Evolutionary conservation across 2,888 invertebrate genomes (phyloP), one percentile per base, ranked within the genome.

Genomic region (Cataglyphis altisquamis): DNA sequence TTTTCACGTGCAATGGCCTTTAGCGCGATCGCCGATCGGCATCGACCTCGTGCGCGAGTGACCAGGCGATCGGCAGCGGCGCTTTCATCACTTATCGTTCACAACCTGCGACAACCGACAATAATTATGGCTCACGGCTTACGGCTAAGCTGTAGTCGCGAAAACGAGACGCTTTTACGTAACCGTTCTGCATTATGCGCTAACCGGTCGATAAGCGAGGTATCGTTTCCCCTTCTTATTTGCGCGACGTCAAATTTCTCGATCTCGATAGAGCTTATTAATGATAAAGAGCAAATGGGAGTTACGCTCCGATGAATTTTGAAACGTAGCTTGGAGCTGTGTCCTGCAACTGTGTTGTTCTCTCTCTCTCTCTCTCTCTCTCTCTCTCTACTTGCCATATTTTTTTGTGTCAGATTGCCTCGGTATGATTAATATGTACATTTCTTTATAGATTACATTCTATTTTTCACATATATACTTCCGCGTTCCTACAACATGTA

Each of bases 171-270:
- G 36, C 66, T 8, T 12, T 75, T 75, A 52, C 75, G 52, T 75
- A 75, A 75, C 18, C 64, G 75, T 55, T 52, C 21, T 15, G 62
- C 29, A 18, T 73, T 70, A 55, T 15, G 41, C n/a, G 73, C 52
- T 18, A 75, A 66, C 66, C 39, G 52, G 52, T 75, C 75, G 66
- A 75, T 75, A 75, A 75, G 25, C 64, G 64, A 63, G 18, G 10
- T 18, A 45, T 57, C 36, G 21, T 15, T 55, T 15, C 18, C 18
- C 6, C 60, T 15, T 39, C 15, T 48, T 45, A 21, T 25, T n/a
- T 5, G 18, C 45, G 18, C 5, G 45, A 52, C n/a, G n/a, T 52
- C 39, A 36, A 25, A 55, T 66, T 55, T 39, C 55, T 12, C n/a
- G 25, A 25, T n/a, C 12, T 9, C 29, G 25, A 52, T 10, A 21